phyloP scores from a whole-genome alignment of 30 jellyfish, hydroid and myxozoan species.

The Aurelia coerulea region DNA sequence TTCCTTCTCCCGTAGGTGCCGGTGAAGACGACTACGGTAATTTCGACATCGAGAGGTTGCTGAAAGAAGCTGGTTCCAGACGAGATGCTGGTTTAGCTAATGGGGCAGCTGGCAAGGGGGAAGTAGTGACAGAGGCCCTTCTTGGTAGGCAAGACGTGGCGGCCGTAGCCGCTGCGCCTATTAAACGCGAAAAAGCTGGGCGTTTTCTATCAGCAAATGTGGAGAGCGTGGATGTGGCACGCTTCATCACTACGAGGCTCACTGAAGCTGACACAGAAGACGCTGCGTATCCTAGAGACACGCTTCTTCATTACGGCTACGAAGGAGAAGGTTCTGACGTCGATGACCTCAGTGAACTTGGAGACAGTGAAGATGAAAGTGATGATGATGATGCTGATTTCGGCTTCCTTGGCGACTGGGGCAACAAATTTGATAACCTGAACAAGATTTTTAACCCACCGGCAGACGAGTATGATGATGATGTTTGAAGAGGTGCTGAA shows the following conservation, averaged over 20 bases:
- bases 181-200: slow-evolving; percentile 32
- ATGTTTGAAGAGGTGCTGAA: slow-evolving; percentile 51
- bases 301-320: slow-evolving; percentile 98
- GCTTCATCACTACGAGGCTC: slow-evolving; percentile 81
- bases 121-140: slow-evolving; percentile 45
- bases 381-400: slow-evolving; percentile 97
- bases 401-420: slow-evolving; percentile 89
- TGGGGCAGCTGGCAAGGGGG: slow-evolving; percentile 75
- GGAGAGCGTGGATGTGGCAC: slow-evolving; percentile 90
- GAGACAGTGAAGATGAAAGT: slow-evolving; percentile 97
- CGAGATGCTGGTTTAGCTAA: slow-evolving; percentile 46
- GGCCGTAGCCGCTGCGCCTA: slow-evolving; percentile 52
- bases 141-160: slow-evolving; percentile 55
- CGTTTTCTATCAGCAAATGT: slow-evolving; percentile 74
- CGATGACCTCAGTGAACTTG: slow-evolving; percentile 97
- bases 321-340: slow-evolving; percentile 99
- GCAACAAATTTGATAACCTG: slow-evolving; percentile 88
- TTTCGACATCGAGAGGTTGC: slow-evolving; percentile 92
- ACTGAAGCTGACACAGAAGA: slow-evolving; percentile 92
- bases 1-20: slow-evolving; percentile 75
- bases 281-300: slow-evolving; percentile 96
- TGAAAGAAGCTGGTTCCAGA: slow-evolving; percentile 82
- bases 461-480: slow-evolving; percentile 78
- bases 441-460: slow-evolving; percentile 90
- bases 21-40: slow-evolving; percentile 99